Evolutionary conservation across 2,888 invertebrate species (phyloP), one percentile per base, ranked within the genome.

Genomic region (Drosophila suboccidentalis): DNA sequence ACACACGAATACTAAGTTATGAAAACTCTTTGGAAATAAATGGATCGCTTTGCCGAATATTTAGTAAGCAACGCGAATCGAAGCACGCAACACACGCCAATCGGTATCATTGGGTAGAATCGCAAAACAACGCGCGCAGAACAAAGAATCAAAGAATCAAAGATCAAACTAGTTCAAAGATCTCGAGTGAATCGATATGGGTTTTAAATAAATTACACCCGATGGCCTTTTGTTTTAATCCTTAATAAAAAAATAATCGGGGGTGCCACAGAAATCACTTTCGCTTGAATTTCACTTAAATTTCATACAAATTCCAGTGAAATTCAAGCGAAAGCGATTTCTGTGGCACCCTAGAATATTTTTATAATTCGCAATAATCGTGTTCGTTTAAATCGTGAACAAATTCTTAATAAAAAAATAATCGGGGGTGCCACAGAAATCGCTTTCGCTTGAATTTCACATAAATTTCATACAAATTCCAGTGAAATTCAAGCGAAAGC

Each of bases 1-100:
- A 47, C 61, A n/a, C 34, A 34, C 44, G 26, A 29, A 57, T 22
- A 57, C 50, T 32, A 46, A 66, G 76, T 70, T 77, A 78, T 74
- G 70, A 68, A 78, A 87, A 78, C 65, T 87, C 82, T 83, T 84
- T 62, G 59, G 78, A 83, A 71, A 75, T 81, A 78, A 74, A 87
- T 82, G 84, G 84, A 76, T 81, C 85, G 85, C 70, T 68, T 71
- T 78, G 69, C 65, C 69, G 78, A 83, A 87, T 74, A 65, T 87
- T 83, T 87, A 83, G 83, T 83, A 64, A 61, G 75, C 81, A 57
- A 61, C 74, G 78, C 71, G 79, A 79, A 71, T 78, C 71, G 76
- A 78, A 82, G 74, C 85, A 59, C 65, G 85, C 69, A 87, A 69
- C 83, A 83, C 87, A 72, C 44, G 67, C 55, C 71, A 60, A 75